phyloP scores from a whole-genome alignment of 2,888 invertebrate species.

The Aromia moschata region DNA sequence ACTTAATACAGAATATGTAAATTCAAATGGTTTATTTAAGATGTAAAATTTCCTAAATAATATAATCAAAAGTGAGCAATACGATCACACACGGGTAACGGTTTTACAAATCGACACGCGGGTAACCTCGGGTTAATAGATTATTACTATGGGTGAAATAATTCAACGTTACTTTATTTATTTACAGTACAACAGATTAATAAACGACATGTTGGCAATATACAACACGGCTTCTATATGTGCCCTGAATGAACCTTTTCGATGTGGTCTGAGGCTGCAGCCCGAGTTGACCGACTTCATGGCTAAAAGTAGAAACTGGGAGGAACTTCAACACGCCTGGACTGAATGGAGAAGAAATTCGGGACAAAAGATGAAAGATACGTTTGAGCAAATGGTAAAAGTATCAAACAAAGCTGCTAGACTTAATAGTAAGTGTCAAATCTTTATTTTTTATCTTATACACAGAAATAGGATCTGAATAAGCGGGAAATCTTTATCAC shows the following conservation, averaged over 20 bases:
- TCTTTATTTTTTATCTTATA: too few relatives aligned
- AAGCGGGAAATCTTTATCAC: too few relatives aligned
- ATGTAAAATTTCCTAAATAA: too few relatives aligned
- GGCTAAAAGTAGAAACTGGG: constrained; percentile 85
- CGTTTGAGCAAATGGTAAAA: constrained; percentile 82
- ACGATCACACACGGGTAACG: too few relatives aligned
- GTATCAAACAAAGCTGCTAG: constrained; percentile 83
- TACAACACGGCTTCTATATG: constrained; percentile 88
- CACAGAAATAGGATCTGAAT: too few relatives aligned
- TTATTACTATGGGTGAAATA: too few relatives aligned
- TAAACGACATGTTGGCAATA: constrained; percentile 88
- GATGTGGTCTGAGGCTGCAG: constrained; percentile 82
- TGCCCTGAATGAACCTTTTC: constrained; percentile 83
- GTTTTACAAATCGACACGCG: too few relatives aligned
- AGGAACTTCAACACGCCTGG: constrained; percentile 89
- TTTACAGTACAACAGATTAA: constrained; percentile 83
- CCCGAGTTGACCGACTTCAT: constrained; percentile 81
- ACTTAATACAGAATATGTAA: too few relatives aligned
- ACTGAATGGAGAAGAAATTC: constrained; percentile 89
- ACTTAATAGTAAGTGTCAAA: constrained; percentile 84
- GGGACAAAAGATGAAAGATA: constrained; percentile 79
- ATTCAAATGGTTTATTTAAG: too few relatives aligned
- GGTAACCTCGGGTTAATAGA: too few relatives aligned
- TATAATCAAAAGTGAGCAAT: too few relatives aligned
- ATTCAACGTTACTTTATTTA: too few relatives aligned